These are phyloP conservation scores for Limnephilus lunatus DNA, from an alignment of 2,888 invertebrate genomes.

Conservation along the genomic window DNA sequence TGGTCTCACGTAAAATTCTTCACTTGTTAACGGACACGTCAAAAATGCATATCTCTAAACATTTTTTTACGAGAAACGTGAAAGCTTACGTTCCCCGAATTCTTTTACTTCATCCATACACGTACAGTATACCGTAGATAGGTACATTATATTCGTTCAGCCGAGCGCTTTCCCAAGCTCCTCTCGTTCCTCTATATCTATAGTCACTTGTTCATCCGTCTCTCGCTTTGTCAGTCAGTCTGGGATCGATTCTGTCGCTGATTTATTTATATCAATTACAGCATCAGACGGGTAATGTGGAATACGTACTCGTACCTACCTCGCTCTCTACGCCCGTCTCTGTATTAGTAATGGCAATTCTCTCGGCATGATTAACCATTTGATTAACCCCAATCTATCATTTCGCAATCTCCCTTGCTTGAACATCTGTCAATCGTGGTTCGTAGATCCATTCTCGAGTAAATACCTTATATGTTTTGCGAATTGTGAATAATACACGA, in stretches of 20 bases:
- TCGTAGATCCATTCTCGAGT: neutral
- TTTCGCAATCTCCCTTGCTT: neutral
- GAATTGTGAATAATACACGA: neutral
- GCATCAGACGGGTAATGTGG: neutral
- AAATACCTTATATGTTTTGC: neutral
- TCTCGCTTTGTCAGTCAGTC: neutral
- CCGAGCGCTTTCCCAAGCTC: neutral
- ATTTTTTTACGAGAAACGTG: neutral
- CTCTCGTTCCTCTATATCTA: neutral
- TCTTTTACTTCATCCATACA: neutral
- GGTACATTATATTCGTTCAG: neutral
- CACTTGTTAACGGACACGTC: too few species aligned
- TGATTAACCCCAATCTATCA: slow-evolving; percentile 2
- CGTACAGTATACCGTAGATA: neutral
- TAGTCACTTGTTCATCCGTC: neutral
- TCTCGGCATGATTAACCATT: slow-evolving; percentile 2
- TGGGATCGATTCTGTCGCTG: neutral
- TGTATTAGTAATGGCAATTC: neutral
- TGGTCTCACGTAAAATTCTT: too few species aligned
- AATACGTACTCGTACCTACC: neutral
- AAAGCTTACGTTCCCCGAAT: neutral
- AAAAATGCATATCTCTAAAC: neutral
- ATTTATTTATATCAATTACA: slow-evolving; percentile 2
- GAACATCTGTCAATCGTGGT: neutral
- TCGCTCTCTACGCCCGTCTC: neutral